Conservation (phyloP, 2,797 vertebrate species). For the Paguma larvata region DNA sequence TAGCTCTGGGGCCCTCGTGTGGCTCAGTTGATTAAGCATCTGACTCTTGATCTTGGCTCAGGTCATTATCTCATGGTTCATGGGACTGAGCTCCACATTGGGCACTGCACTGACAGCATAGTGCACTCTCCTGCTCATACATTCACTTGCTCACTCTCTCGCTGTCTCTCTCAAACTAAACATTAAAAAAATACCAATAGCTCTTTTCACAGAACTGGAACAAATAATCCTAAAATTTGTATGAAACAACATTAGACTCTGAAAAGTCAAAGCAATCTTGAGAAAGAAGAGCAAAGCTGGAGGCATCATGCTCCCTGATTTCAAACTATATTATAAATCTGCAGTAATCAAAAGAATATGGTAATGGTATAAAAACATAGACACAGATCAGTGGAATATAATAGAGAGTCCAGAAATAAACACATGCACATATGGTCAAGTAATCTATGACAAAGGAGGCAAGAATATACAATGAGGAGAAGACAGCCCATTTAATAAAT, state of each 20-base stretch:
- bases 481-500: neutral
- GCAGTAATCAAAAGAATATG: too few species aligned
- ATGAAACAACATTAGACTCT: neutral
- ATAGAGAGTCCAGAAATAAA: neutral
- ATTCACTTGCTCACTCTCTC: too few species aligned
- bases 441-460: neutral
- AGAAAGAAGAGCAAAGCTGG: neutral
- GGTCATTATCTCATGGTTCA: too few species aligned
- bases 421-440: neutral
- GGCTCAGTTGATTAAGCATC: too few species aligned
- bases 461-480: neutral
- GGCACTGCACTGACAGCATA: too few species aligned
- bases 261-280: neutral
- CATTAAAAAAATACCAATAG: neutral
- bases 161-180: too few species aligned
- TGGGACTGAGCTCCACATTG: too few species aligned
- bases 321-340: too few species aligned
- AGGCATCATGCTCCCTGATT: too few species aligned
- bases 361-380: too few species aligned
- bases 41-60: too few species aligned
- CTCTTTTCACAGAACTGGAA: neutral
- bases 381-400: neutral
- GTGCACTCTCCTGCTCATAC: too few species aligned
- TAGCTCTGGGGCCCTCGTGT: neutral
- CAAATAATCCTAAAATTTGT: neutral